Base-by-base conservation (phyloP, 2,113 vertebrate genomes). In the Tenrec ecaudatus region DNA sequence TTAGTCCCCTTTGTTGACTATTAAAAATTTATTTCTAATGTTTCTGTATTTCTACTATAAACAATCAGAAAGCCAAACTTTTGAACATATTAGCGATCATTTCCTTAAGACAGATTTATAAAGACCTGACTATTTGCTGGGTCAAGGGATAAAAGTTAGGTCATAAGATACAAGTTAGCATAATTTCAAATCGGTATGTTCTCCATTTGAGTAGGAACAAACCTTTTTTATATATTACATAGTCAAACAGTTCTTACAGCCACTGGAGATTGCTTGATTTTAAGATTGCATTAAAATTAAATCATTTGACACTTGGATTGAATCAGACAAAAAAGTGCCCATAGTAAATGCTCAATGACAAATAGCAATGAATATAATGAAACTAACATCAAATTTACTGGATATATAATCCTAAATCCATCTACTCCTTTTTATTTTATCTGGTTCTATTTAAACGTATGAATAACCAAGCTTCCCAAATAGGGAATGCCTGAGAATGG, bases 161-260 rank as follows among this genome's bases (percentile, higher is more conserved):
- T 85, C 73, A 95, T 93, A 96, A 53, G 36, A 68, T 85, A 78
- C 25, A 16, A 27, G n/a, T 68, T 94, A 86, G 53, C 82, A 94
- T 77, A 88, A 92, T 92, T 96, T 90, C 89, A n/a, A 92, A 31
- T 86, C 91, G 68, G 36, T 79, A 82, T 85, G 84, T 27, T 47
- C 33, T 73, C 36, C 60, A 87, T 53, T 53, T 80, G 62, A 60
- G 62, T 75, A 96, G 75, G 27, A 89, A 64, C 64, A 94, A 91
- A 91, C 85, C 64, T 40, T 76, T 92, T 84, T 71, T 17, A 69
- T 91, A 78, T 20, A 91, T 81, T 62, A 76, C 83, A 94, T 66
- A 38, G 43, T 40, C 53, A 92, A 92, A 91, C 29, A 93, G 66
- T 29, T 75, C 71, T 93, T 95, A 85, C 0, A 85, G n/a, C 20